Percentiles rank a stretch among this genome's conserved stretches.
These are phyloP conservation scores for Xenopus laevis DNA, from an alignment of 2,113 vertebrate genomes.

Conservation along the genomic window DNA sequence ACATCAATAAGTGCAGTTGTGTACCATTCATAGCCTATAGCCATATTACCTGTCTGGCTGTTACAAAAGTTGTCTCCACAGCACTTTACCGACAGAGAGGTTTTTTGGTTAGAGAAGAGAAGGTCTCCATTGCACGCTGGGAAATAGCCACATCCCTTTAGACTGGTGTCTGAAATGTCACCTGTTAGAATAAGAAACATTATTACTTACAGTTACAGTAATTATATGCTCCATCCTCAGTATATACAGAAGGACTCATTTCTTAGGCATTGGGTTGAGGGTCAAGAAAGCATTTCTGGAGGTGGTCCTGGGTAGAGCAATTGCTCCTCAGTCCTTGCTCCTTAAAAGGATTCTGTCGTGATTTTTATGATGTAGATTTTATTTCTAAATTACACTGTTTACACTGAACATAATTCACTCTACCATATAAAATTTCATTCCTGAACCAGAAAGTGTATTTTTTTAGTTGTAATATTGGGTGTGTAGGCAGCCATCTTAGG, in stretches of 20 bases:
- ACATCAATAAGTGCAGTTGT: neutral
- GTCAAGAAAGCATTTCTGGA: too few species aligned
- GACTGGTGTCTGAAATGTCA: neutral
- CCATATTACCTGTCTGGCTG: conserved; percentile 8
- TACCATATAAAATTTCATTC: too few species aligned
- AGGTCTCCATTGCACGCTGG: neutral
- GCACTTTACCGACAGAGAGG: conserved; percentile 1
- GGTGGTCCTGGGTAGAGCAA: too few species aligned
- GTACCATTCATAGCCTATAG: neutral
- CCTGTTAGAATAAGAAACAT: neutral
- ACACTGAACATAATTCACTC: too few species aligned
- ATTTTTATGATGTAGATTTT: too few species aligned
- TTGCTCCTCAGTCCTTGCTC: too few species aligned
- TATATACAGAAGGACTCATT: neutral
- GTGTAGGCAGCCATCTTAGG: too few species aligned
- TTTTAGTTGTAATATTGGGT: too few species aligned
- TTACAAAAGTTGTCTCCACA: conserved; percentile 26
- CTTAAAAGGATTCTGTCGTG: too few species aligned
- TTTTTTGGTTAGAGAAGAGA: conserved; percentile 1
- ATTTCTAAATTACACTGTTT: too few species aligned
- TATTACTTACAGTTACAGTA: neutral
- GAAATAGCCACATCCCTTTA: conserved; percentile 22
- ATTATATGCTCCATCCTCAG: neutral
- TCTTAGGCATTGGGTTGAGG: neutral
- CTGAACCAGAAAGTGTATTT: too few species aligned